Conservation (phyloP, 2,888 invertebrate species). For the Ptilodon capucinus region DNA sequence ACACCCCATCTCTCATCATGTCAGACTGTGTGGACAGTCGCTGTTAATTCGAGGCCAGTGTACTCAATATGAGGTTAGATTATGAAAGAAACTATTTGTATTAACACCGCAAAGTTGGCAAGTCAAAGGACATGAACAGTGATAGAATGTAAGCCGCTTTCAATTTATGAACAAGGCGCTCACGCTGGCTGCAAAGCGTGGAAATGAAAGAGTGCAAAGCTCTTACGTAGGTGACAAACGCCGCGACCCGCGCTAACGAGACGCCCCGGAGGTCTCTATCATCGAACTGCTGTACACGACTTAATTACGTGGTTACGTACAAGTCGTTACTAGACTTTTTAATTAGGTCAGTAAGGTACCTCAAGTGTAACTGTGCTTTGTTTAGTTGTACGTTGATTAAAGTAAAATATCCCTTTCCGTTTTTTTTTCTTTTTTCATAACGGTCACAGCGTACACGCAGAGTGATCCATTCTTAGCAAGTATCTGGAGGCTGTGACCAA, state of each 20-base stretch:
- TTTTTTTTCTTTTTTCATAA: too few relatives aligned
- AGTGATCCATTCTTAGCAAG: too few relatives aligned
- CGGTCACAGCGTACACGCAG: too few relatives aligned
- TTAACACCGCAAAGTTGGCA: conserved; percentile 8
- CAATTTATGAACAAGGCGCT: conserved; percentile 46
- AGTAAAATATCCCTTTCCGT: too few relatives aligned
- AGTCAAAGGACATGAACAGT: conserved; percentile 29
- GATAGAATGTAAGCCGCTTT: conserved; percentile 44
- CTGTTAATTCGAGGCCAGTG: too few relatives aligned
- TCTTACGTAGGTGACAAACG: conserved; percentile 38
- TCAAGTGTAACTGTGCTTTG: not conserved
- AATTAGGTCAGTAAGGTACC: conserved; percentile 24
- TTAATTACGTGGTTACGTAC: conserved; percentile 40
- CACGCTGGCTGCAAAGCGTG: conserved; percentile 24
- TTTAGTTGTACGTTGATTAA: not conserved
- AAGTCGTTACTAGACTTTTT: conserved; percentile 38
- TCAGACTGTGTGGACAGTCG: too few relatives aligned
- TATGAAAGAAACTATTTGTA: conserved; percentile 13
- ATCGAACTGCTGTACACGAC: conserved; percentile 12
- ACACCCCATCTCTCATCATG: too few relatives aligned
- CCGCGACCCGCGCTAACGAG: conserved; percentile 49
- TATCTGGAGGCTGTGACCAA: too few relatives aligned
- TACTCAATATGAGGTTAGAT: conserved; percentile 19
- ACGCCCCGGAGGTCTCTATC: conserved; percentile 40
- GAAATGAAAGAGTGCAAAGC: conserved; percentile 33